These are phyloP conservation scores for Araneus ventricosus DNA, from an alignment of 1,140 invertebrate genomes.

Conservation along the genomic window DNA sequence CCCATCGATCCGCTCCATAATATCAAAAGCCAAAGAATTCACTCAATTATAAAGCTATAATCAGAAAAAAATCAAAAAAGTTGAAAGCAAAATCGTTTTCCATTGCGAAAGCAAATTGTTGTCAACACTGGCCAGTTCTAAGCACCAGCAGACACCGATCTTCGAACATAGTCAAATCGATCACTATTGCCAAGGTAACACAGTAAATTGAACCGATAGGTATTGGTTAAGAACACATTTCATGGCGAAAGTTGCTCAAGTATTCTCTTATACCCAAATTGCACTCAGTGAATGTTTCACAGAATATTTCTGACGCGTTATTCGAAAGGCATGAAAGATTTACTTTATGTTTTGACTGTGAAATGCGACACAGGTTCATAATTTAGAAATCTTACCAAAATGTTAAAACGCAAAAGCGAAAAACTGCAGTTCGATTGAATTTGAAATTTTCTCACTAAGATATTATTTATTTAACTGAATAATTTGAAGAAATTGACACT, in stretches of 20 bases:
- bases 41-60: neutral
- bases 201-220: slow-evolving; percentile 56
- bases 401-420: no score
- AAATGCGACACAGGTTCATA: no score
- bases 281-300: neutral
- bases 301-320: neutral
- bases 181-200: slow-evolving; percentile 67
- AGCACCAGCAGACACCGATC: slow-evolving; percentile 55
- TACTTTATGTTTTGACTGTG: neutral
- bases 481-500: neutral
- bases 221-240: slow-evolving; percentile 32
- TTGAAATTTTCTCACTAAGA: no score
- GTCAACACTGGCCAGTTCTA: slow-evolving; percentile 24
- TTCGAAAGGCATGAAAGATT: neutral
- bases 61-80: neutral
- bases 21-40: neutral
- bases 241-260: slow-evolving; percentile 17
- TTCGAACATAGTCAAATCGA: slow-evolving; percentile 54
- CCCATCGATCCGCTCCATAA: neutral
- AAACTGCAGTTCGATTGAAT: neutral
- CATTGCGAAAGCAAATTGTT: slow-evolving; percentile 36
- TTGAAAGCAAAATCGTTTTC: slow-evolving; percentile 29
- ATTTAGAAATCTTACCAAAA: no score
- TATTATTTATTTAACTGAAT: neutral
- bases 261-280: slow-evolving; percentile 27